These are phyloP conservation scores for Pogoniulus pusillus DNA, from an alignment of 2,797 vertebrate species.

Conservation along the genomic window DNA sequence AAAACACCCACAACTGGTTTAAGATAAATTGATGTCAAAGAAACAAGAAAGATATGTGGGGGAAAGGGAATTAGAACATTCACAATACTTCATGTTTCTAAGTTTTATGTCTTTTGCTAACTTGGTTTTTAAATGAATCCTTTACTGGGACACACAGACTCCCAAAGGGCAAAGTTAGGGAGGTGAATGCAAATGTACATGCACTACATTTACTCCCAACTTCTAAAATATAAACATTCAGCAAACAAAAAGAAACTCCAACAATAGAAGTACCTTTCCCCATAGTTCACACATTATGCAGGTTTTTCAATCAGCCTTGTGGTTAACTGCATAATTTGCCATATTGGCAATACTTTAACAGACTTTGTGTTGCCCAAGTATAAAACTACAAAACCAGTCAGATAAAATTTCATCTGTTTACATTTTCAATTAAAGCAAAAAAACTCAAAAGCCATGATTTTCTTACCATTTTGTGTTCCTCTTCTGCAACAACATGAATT, in stretches of 20 bases:
- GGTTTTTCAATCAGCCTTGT: neutral
- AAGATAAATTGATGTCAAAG: neutral
- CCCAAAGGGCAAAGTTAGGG: neutral
- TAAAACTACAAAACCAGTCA: neutral
- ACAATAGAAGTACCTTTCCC: neutral
- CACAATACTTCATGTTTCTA: neutral
- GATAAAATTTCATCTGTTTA: neutral
- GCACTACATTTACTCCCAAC: neutral
- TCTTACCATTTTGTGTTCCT: constrained; percentile 89
- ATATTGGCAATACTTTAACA: neutral
- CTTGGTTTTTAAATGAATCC: neutral
- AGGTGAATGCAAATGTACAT: neutral
- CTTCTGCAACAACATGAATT: constrained; percentile 81
- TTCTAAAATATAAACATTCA: neutral
- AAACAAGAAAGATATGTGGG: neutral
- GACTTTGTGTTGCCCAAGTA: neutral
- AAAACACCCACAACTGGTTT: neutral
- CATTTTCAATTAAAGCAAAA: neutral
- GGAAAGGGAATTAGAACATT: neutral
- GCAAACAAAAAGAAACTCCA: neutral
- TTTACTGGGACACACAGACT: neutral
- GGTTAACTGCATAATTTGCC: neutral
- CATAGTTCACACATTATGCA: neutral
- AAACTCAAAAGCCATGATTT: neutral
- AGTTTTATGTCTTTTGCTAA: neutral